These are phyloP conservation scores for Limenitis camilla DNA, from an alignment of 2,888 invertebrate species.

Conservation along the genomic window DNA sequence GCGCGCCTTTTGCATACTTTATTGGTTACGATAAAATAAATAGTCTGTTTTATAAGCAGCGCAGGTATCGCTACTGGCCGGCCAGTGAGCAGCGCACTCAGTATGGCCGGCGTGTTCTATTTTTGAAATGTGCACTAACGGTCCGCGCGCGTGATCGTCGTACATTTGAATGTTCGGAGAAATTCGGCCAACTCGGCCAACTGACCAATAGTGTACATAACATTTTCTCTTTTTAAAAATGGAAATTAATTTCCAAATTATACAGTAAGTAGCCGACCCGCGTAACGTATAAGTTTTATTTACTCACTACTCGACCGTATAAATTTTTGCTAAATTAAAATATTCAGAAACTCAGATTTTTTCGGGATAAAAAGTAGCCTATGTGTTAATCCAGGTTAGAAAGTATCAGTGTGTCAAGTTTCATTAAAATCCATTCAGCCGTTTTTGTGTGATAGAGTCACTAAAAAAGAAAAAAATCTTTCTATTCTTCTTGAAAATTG, in stretches of 20 bases:
- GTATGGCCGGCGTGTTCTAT: slow-evolving; percentile 71
- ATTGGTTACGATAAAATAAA: slow-evolving; percentile 65
- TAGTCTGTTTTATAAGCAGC: slow-evolving; percentile 64
- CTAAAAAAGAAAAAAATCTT: no score
- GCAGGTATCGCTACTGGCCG: slow-evolving; percentile 60
- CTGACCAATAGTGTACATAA: slow-evolving; percentile 40
- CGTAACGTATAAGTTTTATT: slow-evolving; percentile 3
- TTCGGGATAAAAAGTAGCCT: no score
- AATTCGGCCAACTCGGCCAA: slow-evolving; percentile 46
- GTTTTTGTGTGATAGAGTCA: no score
- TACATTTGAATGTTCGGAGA: slow-evolving; percentile 68
- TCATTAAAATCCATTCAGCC: no score
- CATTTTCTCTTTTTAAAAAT: slow-evolving; percentile 62
- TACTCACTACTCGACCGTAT: no score
- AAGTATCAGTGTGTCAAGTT: no score
- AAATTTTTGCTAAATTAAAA: no score
- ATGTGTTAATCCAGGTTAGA: no score
- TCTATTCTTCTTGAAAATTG: no score
- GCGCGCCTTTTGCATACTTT: slow-evolving; percentile 54
- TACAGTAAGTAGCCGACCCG: slow-evolving; percentile 29
- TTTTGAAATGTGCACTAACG: slow-evolving; percentile 73
- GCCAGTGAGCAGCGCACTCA: slow-evolving; percentile 60
- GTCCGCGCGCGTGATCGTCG: slow-evolving; percentile 65
- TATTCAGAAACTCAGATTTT: no score
- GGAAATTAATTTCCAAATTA: slow-evolving; percentile 38